A percentile compares a stretch with the other conserved stretches of the same genome.
Evolutionary conservation across 1,140 invertebrate species (phyloP).

Genomic region (Bilobella aurantiaca): DNA sequence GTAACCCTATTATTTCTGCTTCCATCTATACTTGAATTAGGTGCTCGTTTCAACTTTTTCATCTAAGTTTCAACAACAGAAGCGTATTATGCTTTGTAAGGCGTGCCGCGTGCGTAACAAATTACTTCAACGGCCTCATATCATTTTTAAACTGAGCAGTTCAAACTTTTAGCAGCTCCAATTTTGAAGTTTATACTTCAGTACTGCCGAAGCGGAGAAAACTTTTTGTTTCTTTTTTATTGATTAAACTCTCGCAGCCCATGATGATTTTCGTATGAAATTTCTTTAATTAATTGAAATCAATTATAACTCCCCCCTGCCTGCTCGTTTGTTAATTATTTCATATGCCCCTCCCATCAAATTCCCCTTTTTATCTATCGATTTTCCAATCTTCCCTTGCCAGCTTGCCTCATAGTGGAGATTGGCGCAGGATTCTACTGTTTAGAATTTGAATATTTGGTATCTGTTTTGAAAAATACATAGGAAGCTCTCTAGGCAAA

Average conservation of each 20-base stretch:
- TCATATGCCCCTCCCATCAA: background rate
- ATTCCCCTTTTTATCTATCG: background rate
- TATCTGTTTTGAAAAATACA: background rate
- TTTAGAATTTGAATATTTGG: slow-evolving; percentile 3
- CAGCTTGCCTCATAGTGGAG: too few relatives aligned
- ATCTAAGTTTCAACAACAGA: too few relatives aligned
- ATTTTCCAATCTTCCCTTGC: background rate
- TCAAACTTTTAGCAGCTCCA: too few relatives aligned
- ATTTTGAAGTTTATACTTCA: too few relatives aligned
- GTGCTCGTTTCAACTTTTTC: too few relatives aligned
- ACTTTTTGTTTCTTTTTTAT: background rate
- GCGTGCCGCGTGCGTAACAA: too few relatives aligned
- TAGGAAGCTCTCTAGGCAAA: slow-evolving; percentile 12
- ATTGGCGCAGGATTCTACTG: too few relatives aligned
- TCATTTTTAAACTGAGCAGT: too few relatives aligned
- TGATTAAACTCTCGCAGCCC: background rate
- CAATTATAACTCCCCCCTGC: slow-evolving; percentile 1
- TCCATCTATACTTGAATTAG: too few relatives aligned
- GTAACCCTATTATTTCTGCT: background rate
- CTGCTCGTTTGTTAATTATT: background rate
- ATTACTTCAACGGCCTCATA: too few relatives aligned
- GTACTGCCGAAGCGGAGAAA: background rate
- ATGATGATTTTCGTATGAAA: background rate
- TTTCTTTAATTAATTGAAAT: background rate
- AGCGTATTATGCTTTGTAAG: too few relatives aligned